phyloP scores from a whole-genome alignment of 1,140 invertebrate genomes.

The Psix sp. region DNA sequence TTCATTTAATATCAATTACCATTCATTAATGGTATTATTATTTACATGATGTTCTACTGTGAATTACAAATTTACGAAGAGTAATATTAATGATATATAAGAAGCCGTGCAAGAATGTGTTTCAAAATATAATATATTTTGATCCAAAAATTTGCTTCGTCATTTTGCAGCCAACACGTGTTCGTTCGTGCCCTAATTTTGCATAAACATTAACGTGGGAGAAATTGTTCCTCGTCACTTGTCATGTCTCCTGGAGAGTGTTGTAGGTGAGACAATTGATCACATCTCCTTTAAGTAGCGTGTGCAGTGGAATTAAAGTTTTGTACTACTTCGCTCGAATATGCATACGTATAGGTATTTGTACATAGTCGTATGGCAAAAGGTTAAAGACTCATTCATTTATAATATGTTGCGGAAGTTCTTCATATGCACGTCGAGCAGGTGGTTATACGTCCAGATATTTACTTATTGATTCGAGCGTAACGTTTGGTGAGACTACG shows the following conservation, averaged over 20 bases:
- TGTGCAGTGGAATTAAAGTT: conserved; percentile 49
- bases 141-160: too few relatives aligned
- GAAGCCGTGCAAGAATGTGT: too few relatives aligned
- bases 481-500: conserved; percentile 2
- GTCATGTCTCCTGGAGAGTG: conserved; percentile 12
- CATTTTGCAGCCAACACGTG: too few relatives aligned
- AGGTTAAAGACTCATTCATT: conserved; percentile 52
- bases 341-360: conserved; percentile 45
- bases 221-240: too few relatives aligned
- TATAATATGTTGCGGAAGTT: conserved; percentile 47
- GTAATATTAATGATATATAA: too few relatives aligned
- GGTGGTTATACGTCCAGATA: conserved; percentile 17
- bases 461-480: conserved; percentile 45
- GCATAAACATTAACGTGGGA: too few relatives aligned
- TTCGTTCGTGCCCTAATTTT: too few relatives aligned
- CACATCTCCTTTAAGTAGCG: conserved; percentile 51
- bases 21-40: too few relatives aligned
- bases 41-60: too few relatives aligned
- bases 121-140: too few relatives aligned
- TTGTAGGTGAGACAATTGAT: conserved; percentile 45
- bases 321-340: conserved; percentile 53
- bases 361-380: conserved; percentile 40
- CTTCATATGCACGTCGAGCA: conserved; percentile 13
- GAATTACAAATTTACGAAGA: too few relatives aligned
- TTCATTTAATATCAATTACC: too few relatives aligned